A percentile compares a stretch with the other conserved stretches of the same genome.
Evolutionary conservation across 2,888 invertebrate species (phyloP).

Genomic region (Allophyes oxyacanthae): DNA sequence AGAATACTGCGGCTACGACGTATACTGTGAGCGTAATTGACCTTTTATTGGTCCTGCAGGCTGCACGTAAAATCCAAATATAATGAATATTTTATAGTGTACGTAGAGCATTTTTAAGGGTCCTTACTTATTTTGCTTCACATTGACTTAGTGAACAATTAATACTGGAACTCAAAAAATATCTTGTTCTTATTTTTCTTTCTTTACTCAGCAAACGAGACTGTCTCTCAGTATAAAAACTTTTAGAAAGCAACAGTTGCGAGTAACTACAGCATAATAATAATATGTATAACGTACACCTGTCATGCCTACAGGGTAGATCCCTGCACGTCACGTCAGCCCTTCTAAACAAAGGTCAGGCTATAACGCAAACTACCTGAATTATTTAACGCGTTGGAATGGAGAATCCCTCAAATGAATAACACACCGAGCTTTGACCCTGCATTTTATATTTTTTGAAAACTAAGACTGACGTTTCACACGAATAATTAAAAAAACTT

Average conservation of each 20-base stretch:
- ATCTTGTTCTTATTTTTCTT: too few species aligned
- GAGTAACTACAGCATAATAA: constrained; percentile 28
- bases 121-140: too few species aligned
- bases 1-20: constrained; percentile 17
- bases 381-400: constrained; percentile 66
- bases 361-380: constrained; percentile 64
- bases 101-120: too few species aligned
- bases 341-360: constrained; percentile 67
- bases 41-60: background rate
- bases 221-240: constrained; percentile 5
- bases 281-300: constrained; percentile 48
- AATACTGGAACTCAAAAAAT: too few species aligned
- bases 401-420: constrained; percentile 63
- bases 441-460: constrained; percentile 44
- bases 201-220: too few species aligned
- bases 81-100: background rate
- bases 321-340: constrained; percentile 53
- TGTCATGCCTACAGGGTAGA: constrained; percentile 48
- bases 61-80: constrained; percentile 7
- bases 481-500: constrained; percentile 29
- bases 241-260: constrained; percentile 40
- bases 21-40: constrained; percentile 2
- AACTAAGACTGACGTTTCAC: constrained; percentile 41
- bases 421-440: constrained; percentile 56
- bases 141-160: too few species aligned